Evolutionary conservation across 2,888 invertebrate species (phyloP), one percentile per base, ranked within the genome.

Genomic region (Lithophane ornitopus): DNA sequence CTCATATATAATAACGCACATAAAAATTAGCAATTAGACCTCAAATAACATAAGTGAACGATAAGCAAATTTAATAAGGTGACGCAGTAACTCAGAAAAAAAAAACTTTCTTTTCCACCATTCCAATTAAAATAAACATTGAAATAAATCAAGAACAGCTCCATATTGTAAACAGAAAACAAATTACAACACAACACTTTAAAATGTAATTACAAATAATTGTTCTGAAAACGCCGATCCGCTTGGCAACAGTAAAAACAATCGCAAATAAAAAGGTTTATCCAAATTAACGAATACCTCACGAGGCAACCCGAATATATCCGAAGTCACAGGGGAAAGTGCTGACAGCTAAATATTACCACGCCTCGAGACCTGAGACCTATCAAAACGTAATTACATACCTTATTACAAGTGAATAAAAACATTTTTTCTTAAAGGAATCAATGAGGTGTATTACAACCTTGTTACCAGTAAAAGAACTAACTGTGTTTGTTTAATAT

Each of bases 381-480:
- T 92, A 94, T 94, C 93, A 92, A 90, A 90, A 88, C 76, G 90
- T 94, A 94, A 94, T 93, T 93, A 92, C 90, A 93, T 81, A 88
- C 89, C 77, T 70, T 78, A 85, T 85, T 90, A 91, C 88, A 89
- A 87, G 88, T 79, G 89, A 89, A 89, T 90, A 90, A 91, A 90
- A 88, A 82, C 74, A 80, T 86, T 89, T 82, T 87, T 78, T 87
- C 70, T 81, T 84, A 85, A 88, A 89, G 89, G 90, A 93, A 91
- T 94, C 94, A 93, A 93, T 94, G 92, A 92, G 81, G 70, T 76
- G 72, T 75, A 85, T 86, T 86, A 86, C 85, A 88, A 78, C 77
- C 88, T 90, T 81, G 91, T 90, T 91, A 89, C 78, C 74, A 81
- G 84, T 79, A 82, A 88, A 89, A 89, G 87, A 88, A 86, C 88